phyloP scores from a whole-genome alignment of 2,888 invertebrate species.

The Sminthurides aquaticus region DNA sequence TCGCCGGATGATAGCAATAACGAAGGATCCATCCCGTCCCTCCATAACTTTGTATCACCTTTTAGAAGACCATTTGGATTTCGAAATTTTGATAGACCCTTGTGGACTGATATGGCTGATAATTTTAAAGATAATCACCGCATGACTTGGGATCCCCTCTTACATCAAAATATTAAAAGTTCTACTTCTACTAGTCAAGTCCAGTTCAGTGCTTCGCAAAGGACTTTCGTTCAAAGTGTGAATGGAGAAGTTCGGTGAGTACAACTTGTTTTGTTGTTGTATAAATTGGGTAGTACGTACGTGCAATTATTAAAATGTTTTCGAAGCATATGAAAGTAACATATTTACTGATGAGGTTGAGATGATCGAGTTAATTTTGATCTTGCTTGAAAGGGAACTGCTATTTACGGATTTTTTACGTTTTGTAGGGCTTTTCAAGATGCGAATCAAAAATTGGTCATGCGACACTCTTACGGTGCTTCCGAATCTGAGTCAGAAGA shows the following conservation, averaged over 20 bases:
- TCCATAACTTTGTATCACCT: conserved; percentile 33
- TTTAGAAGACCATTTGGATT: conserved; percentile 38
- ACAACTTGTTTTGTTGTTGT: not conserved
- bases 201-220: conserved; percentile 39
- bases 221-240: conserved; percentile 32
- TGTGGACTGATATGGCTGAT: conserved; percentile 36
- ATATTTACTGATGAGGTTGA: too few relatives aligned
- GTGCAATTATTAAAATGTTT: too few relatives aligned
- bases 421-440: conserved; percentile 31
- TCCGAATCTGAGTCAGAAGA: conserved; percentile 50
- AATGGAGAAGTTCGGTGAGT: conserved; percentile 31
- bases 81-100: conserved; percentile 40
- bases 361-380: too few relatives aligned
- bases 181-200: conserved; percentile 33
- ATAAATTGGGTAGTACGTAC: too few relatives aligned
- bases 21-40: conserved; percentile 22
- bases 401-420: conserved; percentile 10
- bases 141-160: conserved; percentile 41
- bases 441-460: conserved; percentile 28
- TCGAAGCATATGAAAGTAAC: too few relatives aligned
- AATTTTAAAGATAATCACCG: conserved; percentile 26
- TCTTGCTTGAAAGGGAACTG: too few relatives aligned
- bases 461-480: conserved; percentile 46
- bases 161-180: conserved; percentile 25
- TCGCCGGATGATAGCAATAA: conserved; percentile 17